Evolutionary conservation across 2,888 invertebrate genomes (phyloP).

Genomic region (Asteroscopus sphinx): DNA sequence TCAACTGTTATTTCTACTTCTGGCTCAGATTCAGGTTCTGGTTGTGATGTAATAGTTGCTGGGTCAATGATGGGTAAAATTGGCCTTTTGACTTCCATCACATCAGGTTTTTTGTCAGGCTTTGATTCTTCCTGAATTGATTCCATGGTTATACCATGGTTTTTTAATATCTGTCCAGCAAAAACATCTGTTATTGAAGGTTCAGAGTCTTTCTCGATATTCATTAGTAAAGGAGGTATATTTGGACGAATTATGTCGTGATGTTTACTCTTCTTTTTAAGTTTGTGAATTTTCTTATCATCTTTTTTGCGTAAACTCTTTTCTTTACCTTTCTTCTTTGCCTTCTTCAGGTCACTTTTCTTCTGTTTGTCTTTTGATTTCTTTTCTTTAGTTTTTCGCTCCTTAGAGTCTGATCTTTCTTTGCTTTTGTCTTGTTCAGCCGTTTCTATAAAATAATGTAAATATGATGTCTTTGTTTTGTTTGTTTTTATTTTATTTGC

Average conservation of each 20-base stretch:
- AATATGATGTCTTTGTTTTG: neutral
- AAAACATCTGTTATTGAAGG: slow-evolving; percentile 91
- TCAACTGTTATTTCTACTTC: slow-evolving; percentile 69
- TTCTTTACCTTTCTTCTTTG: slow-evolving; percentile 81
- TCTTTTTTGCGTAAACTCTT: slow-evolving; percentile 77
- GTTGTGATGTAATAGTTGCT: slow-evolving; percentile 74
- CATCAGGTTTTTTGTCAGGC: slow-evolving; percentile 68
- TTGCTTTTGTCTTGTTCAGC: slow-evolving; percentile 71
- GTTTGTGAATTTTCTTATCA: slow-evolving; percentile 83
- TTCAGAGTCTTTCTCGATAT: slow-evolving; percentile 84
- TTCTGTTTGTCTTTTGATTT: slow-evolving; percentile 81
- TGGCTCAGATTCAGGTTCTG: slow-evolving; percentile 44
- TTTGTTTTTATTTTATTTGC: neutral
- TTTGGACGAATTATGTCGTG: slow-evolving; percentile 83
- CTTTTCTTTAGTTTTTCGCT: slow-evolving; percentile 82
- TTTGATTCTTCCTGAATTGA: slow-evolving; percentile 68
- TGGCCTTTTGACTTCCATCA: slow-evolving; percentile 73
- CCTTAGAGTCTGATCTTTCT: slow-evolving; percentile 71
- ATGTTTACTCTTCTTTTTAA: slow-evolving; percentile 81
- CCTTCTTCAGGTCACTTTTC: slow-evolving; percentile 77
- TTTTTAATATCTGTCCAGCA: slow-evolving; percentile 90
- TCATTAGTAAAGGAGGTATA: slow-evolving; percentile 85
- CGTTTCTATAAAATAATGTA: slow-evolving; percentile 62
- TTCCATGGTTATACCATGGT: slow-evolving; percentile 81
- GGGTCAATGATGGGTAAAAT: slow-evolving; percentile 85